A percentile compares a stretch with the other conserved stretches of the same genome.
These are phyloP conservation scores for Cairina moschata DNA, from an alignment of 2,113 vertebrate species.

Conservation along the genomic window DNA sequence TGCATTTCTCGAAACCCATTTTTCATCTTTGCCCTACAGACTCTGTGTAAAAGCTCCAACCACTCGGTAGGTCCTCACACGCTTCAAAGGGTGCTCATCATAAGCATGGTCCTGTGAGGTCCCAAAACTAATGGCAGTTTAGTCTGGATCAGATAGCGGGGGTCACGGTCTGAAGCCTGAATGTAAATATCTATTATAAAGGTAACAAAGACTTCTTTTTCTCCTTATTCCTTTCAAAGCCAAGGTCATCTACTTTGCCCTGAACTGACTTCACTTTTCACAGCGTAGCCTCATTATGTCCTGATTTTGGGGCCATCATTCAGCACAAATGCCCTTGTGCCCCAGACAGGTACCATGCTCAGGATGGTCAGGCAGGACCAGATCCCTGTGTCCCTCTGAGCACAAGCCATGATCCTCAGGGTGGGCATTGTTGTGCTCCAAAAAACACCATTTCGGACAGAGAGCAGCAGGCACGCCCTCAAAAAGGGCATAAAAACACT, in stretches of 20 bases:
- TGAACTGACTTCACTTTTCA: not conserved
- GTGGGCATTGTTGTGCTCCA: not conserved
- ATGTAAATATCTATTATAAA: not conserved
- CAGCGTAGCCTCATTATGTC: not conserved
- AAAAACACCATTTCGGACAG: not conserved
- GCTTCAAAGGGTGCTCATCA: conserved; percentile 5
- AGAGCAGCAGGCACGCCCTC: not conserved
- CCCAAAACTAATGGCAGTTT: not conserved
- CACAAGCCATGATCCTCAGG: not conserved
- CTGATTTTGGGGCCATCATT: not conserved
- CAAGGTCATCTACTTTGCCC: not conserved
- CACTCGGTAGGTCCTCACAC: conserved; percentile 24
- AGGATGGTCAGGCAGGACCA: not conserved
- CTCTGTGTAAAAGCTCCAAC: not conserved
- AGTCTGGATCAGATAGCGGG: conserved; percentile 31
- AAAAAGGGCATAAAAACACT: not conserved
- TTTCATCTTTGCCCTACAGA: conserved; percentile 14
- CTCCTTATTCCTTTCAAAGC: not conserved
- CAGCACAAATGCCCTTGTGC: not conserved
- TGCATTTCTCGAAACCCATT: not conserved
- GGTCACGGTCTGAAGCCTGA: not conserved
- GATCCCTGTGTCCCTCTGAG: not conserved
- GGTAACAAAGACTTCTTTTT: conserved; percentile 18
- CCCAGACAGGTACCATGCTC: not conserved
- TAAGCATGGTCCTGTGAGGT: conserved; percentile 28